A percentile compares a stretch with the other conserved stretches of the same genome.
Evolutionary conservation across 1,140 invertebrate species (phyloP).

Genomic region (Adoxophyes honmai): DNA sequence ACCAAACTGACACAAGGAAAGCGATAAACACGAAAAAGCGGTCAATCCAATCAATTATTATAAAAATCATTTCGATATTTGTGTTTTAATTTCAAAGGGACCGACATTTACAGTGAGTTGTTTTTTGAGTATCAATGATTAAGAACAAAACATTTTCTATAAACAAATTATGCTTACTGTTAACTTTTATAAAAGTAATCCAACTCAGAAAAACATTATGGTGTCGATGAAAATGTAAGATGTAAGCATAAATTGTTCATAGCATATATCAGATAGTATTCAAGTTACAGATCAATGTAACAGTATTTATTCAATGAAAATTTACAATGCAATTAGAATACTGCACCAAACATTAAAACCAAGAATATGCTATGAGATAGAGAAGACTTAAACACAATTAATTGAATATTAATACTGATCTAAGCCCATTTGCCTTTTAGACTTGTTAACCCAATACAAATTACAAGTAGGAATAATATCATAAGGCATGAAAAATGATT

Average conservation of each 20-base stretch:
- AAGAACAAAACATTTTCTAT: conserved; percentile 17
- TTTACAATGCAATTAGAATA: conserved; percentile 75
- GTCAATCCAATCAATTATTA: conserved; percentile 77
- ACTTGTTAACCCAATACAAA: conserved; percentile 51
- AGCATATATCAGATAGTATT: conserved; percentile 4
- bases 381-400: conserved; percentile 53
- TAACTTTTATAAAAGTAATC: background rate
- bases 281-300: conserved; percentile 13
- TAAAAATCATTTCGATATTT: conserved; percentile 56
- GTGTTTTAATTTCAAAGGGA: conserved; percentile 45
- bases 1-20: conserved; percentile 79
- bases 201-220: background rate
- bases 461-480: conserved; percentile 37
- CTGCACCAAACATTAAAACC: conserved; percentile 75
- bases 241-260: conserved; percentile 1
- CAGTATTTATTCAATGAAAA: conserved; percentile 59
- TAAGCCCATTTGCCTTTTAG: conserved; percentile 67
- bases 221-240: background rate
- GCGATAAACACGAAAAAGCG: conserved; percentile 78
- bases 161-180: background rate
- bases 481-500: conserved; percentile 31
- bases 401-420: conserved; percentile 38
- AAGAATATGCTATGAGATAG: conserved; percentile 65
- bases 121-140: conserved; percentile 72
- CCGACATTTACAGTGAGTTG: conserved; percentile 64